Conservation (phyloP, 2,797 vertebrate genomes). For the Gila robusta region DNA sequence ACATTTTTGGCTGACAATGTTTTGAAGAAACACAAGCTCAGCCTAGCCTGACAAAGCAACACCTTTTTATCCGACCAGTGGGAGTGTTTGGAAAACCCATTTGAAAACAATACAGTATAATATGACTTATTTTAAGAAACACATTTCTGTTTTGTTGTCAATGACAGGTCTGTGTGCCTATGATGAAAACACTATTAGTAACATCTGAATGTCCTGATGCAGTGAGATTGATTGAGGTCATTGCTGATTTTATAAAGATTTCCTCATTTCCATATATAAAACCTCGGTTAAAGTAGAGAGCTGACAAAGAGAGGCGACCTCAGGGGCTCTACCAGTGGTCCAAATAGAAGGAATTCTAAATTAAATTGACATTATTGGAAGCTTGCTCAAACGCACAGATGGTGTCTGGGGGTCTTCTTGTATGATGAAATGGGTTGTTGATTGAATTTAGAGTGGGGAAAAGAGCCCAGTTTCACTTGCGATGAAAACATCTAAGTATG, state of each 20-base stretch:
- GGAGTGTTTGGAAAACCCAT: no score
- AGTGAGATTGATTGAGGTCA: not conserved
- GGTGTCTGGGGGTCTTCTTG: constrained; percentile 25
- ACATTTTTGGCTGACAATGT: not conserved
- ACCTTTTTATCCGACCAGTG: no score
- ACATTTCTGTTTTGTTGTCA: not conserved
- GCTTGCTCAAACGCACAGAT: constrained; percentile 10
- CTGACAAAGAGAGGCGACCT: constrained; percentile 6
- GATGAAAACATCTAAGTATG: constrained; percentile 10
- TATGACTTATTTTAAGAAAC: not conserved
- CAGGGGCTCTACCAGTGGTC: constrained; percentile 7
- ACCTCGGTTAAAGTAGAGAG: not conserved
- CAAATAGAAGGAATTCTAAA: constrained; percentile 39
- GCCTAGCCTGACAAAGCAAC: not conserved
- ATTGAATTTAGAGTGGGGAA: constrained; percentile 52
- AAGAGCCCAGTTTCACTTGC: constrained; percentile 42
- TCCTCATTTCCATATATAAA: constrained; percentile 6
- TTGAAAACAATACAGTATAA: not conserved
- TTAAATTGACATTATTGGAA: constrained; percentile 28
- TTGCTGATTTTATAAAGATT: not conserved
- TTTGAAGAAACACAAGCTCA: not conserved
- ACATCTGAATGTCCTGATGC: not conserved
- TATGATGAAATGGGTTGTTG: constrained; percentile 48
- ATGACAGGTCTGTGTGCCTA: not conserved
- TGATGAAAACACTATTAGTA: not conserved